Evolutionary conservation across 2,797 vertebrate species (phyloP).

Genomic region (Capromys pilorides): DNA sequence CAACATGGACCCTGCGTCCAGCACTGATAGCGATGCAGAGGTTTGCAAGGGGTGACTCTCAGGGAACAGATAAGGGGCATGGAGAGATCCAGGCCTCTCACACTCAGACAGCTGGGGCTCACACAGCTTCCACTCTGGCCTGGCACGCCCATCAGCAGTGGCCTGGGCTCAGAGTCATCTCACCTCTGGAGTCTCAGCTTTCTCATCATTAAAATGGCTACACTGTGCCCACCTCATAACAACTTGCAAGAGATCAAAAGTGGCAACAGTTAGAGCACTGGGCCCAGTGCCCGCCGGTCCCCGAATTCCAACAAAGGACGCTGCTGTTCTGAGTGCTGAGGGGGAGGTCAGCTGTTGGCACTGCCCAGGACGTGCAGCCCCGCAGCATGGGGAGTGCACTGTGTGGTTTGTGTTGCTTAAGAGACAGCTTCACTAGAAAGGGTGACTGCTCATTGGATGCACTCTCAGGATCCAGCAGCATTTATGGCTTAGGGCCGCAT

Average conservation of each 20-base stretch:
- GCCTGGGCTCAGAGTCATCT: neutral
- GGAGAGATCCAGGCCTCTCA: fast-evolving
- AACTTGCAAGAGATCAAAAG: neutral
- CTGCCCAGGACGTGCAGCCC: fast-evolving
- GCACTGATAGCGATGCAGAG: neutral
- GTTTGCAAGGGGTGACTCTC: fast-evolving
- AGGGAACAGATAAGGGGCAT: fast-evolving
- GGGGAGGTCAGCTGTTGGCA: fast-evolving
- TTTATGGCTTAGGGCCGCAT: neutral
- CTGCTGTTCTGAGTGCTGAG: fast-evolving
- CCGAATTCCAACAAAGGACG: neutral
- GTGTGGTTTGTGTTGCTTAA: neutral
- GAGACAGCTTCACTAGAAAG: neutral
- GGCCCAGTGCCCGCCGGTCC: neutral
- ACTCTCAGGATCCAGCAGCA: neutral
- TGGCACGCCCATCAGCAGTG: neutral
- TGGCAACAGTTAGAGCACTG: neutral
- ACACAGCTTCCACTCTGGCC: neutral
- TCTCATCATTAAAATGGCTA: neutral
- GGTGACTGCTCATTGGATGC: neutral
- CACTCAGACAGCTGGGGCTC: fast-evolving
- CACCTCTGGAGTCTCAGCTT: neutral
- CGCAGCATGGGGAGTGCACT: fast-evolving
- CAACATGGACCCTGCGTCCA: neutral
- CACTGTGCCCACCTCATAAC: neutral